A percentile compares a stretch with the other conserved stretches of the same genome.
phyloP scores from a whole-genome alignment of 2,113 vertebrate genomes.

The Notiomystis cincta region DNA sequence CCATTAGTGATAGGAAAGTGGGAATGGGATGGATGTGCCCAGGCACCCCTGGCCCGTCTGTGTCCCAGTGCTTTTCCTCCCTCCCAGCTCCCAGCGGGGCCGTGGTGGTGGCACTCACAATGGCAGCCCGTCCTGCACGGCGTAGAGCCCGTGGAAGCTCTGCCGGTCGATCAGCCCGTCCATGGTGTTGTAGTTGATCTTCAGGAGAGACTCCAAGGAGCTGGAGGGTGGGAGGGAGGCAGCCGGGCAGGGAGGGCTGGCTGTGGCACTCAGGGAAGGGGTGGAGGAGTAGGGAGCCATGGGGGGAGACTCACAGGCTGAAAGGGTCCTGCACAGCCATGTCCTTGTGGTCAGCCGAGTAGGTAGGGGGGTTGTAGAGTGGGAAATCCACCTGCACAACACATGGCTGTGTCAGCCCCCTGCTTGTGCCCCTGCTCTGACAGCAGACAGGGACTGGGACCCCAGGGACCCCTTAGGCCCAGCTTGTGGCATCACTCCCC shows the following conservation, averaged over 20 bases:
- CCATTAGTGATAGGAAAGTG: accelerated
- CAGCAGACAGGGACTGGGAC: background rate
- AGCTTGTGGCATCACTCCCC: background rate
- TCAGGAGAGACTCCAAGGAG: constrained; percentile 54
- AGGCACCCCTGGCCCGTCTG: accelerated
- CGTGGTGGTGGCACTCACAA: constrained; percentile 35
- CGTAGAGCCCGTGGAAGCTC: constrained; percentile 68
- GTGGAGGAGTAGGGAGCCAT: accelerated
- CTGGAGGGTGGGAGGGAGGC: constrained; percentile 20
- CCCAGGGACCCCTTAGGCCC: accelerated
- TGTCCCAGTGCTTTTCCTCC: background rate
- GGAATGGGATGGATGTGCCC: background rate
- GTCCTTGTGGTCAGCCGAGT: constrained; percentile 62
- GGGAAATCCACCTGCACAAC: constrained; percentile 77
- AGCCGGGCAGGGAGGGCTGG: background rate
- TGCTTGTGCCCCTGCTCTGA: background rate
- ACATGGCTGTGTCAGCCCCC: accelerated
- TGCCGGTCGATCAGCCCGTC: constrained; percentile 65
- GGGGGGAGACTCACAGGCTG: constrained; percentile 64
- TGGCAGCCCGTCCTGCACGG: constrained; percentile 55
- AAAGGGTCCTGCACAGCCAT: constrained; percentile 27
- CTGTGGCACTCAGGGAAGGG: background rate
- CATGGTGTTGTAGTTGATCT: constrained; percentile 70
- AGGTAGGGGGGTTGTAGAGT: constrained; percentile 76
- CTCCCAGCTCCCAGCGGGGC: background rate